Conservation (phyloP, 2,888 invertebrate species). For the Drosophila borborema region DNA sequence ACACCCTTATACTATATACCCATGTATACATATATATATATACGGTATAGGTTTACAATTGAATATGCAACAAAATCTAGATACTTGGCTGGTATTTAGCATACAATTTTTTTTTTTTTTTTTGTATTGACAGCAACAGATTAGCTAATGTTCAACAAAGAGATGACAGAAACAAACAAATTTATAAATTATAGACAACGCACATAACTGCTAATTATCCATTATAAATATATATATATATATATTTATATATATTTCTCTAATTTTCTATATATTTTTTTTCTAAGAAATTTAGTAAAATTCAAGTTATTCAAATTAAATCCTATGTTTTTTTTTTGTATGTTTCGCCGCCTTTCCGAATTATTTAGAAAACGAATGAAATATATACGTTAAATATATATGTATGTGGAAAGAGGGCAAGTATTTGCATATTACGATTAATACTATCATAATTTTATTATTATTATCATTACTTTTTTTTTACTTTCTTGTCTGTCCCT, state of each 20-base stretch:
- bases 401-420: constrained; percentile 14
- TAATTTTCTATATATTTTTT: constrained; percentile 33
- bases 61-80: constrained; percentile 47
- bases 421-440: constrained; percentile 30
- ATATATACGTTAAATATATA: not conserved
- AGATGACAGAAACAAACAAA: constrained; percentile 27
- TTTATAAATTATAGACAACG: constrained; percentile 56
- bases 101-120: constrained; percentile 22
- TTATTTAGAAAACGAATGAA: constrained; percentile 2
- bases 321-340: constrained; percentile 19
- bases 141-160: constrained; percentile 55
- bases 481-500: constrained; percentile 30
- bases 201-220: constrained; percentile 54
- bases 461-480: constrained; percentile 16
- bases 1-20: constrained; percentile 24
- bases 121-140: constrained; percentile 49
- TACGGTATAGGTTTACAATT: constrained; percentile 57
- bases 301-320: constrained; percentile 40
- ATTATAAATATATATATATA: constrained; percentile 17
- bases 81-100: constrained; percentile 47
- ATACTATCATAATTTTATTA: not conserved
- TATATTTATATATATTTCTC: constrained; percentile 6
- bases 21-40: constrained; percentile 36
- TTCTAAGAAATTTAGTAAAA: constrained; percentile 55
- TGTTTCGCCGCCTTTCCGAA: constrained; percentile 14